These are phyloP conservation scores for Macroteleia sp. DNA, from an alignment of 2,888 invertebrate genomes.

Conservation along the genomic window DNA sequence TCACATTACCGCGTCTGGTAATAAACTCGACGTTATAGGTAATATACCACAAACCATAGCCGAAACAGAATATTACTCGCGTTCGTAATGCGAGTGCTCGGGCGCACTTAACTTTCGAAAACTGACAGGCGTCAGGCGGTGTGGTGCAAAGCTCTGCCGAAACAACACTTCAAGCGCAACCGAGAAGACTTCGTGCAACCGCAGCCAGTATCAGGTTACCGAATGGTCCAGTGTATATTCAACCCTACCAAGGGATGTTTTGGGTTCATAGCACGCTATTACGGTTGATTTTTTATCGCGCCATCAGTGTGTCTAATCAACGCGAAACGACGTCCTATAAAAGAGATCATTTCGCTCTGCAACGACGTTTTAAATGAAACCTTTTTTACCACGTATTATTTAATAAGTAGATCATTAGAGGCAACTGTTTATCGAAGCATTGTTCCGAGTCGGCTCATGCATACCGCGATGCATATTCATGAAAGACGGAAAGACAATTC, in stretches of 20 bases:
- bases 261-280: too few relatives aligned
- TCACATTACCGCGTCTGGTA: conserved; percentile 46
- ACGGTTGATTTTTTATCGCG: conserved; percentile 35
- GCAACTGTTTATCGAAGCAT: conserved; percentile 20
- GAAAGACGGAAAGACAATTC: conserved; percentile 50
- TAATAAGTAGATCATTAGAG: conserved; percentile 3
- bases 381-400: background rate
- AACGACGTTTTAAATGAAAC: background rate
- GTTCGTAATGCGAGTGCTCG: conserved; percentile 30
- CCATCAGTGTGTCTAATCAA: conserved; percentile 14
- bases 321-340: conserved; percentile 5
- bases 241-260: background rate
- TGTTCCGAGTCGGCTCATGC: conserved; percentile 7
- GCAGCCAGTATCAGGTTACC: too few relatives aligned
- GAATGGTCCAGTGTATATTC: conserved; percentile 11
- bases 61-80: conserved; percentile 65
- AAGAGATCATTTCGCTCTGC: background rate
- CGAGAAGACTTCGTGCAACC: too few relatives aligned
- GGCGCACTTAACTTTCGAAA: conserved; percentile 39
- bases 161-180: conserved; percentile 2
- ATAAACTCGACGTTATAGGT: conserved; percentile 56
- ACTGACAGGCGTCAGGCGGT: conserved; percentile 25
- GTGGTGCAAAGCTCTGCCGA: conserved; percentile 17
- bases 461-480: conserved; percentile 31
- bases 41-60: conserved; percentile 45